These are phyloP conservation scores for Cryptops parisi DNA, from an alignment of 2,888 invertebrate species.

Conservation along the genomic window DNA sequence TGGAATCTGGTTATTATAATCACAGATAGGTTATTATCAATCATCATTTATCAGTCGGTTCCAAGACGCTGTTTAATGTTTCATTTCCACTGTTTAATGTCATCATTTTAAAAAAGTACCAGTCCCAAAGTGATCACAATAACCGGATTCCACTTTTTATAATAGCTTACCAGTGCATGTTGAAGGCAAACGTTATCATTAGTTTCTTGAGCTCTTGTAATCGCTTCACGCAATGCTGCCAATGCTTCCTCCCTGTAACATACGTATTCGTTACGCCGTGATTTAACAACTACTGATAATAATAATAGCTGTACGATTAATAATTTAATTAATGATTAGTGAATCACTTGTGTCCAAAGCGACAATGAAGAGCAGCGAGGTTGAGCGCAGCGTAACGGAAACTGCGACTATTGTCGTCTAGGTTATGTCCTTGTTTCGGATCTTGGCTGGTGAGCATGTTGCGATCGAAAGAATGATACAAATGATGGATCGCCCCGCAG, in stretches of 20 bases:
- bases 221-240: slow-evolving; percentile 69
- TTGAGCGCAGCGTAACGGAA: slow-evolving; percentile 83
- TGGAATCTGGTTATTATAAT: no score
- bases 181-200: slow-evolving; percentile 73
- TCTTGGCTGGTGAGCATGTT: slow-evolving; percentile 25
- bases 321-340: no score
- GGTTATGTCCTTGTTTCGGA: slow-evolving; percentile 22
- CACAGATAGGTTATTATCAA: no score
- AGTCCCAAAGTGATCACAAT: no score
- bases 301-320: no score
- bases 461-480: slow-evolving; percentile 63
- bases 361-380: slow-evolving; percentile 70
- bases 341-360: slow-evolving; percentile 68
- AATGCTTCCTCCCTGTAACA: slow-evolving; percentile 52
- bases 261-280: no score
- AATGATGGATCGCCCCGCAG: slow-evolving; percentile 62
- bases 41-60: no score
- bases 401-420: slow-evolving; percentile 39
- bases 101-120: no score
- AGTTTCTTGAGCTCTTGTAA: slow-evolving; percentile 73
- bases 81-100: no score
- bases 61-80: no score
- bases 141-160: no score
- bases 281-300: no score
- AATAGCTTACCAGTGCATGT: slow-evolving; percentile 56